These are phyloP conservation scores for Himalopsyche anomala DNA, from an alignment of 2,888 invertebrate species.

Conservation along the genomic window DNA sequence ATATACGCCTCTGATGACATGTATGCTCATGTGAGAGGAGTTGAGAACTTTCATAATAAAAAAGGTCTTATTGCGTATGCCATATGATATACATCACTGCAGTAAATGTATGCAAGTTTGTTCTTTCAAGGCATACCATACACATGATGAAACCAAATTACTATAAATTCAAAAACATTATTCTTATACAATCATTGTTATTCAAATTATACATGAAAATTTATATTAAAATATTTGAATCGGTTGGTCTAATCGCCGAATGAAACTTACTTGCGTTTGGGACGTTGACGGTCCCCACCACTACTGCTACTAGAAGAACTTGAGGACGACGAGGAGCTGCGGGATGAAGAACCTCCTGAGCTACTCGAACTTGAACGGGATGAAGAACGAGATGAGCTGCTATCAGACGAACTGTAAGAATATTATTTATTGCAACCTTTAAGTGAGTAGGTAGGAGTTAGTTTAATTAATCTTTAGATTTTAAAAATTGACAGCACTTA, in stretches of 20 bases:
- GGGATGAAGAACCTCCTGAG: constrained; percentile 78
- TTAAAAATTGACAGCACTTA: no score
- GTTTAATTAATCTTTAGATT: no score
- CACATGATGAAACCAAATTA: not conserved
- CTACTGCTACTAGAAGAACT: constrained; percentile 82
- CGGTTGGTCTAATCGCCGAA: not conserved
- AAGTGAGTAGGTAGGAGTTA: no score
- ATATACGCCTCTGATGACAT: no score
- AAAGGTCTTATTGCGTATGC: no score
- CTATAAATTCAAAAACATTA: not conserved
- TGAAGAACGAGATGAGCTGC: constrained; percentile 87
- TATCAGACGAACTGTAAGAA: constrained; percentile 83
- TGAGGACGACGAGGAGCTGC: constrained; percentile 78
- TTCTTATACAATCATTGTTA: not conserved
- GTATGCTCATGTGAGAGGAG: no score
- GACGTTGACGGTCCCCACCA: constrained; percentile 80
- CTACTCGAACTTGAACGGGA: constrained; percentile 89
- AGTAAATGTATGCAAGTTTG: no score
- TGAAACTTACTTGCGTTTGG: constrained; percentile 79
- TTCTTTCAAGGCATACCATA: no score
- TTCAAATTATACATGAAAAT: not conserved
- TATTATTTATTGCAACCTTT: not conserved
- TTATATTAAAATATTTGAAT: no score
- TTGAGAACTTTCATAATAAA: no score
- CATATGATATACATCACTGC: no score